Evolutionary conservation across 1,140 invertebrate species (phyloP), one percentile per base, ranked within the genome.

Genomic region (Drosophila dunni): DNA sequence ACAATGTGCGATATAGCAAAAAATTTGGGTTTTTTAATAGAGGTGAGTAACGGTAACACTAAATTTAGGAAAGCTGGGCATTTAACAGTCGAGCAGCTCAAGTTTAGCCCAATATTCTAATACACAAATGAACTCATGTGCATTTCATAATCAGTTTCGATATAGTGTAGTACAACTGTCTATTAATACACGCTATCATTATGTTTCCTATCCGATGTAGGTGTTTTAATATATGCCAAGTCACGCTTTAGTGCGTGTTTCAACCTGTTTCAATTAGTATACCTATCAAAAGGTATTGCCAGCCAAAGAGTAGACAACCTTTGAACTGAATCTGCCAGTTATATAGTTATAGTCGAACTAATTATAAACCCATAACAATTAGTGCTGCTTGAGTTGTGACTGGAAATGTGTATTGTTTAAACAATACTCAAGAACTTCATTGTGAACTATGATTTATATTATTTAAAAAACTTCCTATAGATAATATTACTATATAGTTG

Each of bases 1-100:
- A 90, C 1, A 88, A 91, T 69, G 72, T 91, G 7, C 66, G 71
- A 10, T 88, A 91, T 42, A 82, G 71, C 45, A 73, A 44, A 40
- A 78, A 73, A 66, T 71, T 82, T 44, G 90, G 90, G 7, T 72
- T 91, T 57, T 88, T 91, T 24, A 79, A 77, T 38, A 78, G 81
- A 56, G 81, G 90, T 91, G 29, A 91, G 83, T 20, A n/a, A n/a
- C n/a, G n/a, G n/a, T n/a, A n/a, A n/a, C n/a, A n/a, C n/a, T n/a
- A n/a, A n/a, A n/a, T n/a, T n/a, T n/a, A n/a, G n/a, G n/a, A n/a
- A n/a, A n/a, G 83, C 24, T 29, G 24, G 24, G 24, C 24, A 2
- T 29, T 29, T 29, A 29, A 29, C 24, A 29, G 24, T 29, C 24
- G 24, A 29, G 24, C 24, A 29, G 24, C 24, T 29, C 24, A 29